Percentiles rank a stretch among this genome's conserved stretches.
Evolutionary conservation across 2,797 vertebrate genomes (phyloP).

Genomic region (Rhinichthys osculus): DNA sequence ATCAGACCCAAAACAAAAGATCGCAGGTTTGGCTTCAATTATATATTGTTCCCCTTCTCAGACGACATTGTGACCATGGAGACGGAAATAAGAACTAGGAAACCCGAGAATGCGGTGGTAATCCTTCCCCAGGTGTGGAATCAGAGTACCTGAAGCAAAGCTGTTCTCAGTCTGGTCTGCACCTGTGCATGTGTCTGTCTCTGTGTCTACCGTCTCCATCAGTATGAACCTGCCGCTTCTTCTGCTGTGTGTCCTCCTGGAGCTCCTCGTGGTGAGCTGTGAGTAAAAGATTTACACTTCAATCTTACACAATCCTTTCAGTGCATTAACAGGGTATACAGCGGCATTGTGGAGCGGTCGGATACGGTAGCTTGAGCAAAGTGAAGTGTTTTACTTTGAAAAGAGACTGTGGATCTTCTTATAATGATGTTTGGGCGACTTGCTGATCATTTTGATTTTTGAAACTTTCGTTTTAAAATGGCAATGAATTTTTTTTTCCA

Average conservation of each 20-base stretch:
- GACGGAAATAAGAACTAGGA: conserved; percentile 82
- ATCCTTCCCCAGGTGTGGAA: conserved; percentile 66
- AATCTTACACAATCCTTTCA: conserved; percentile 33
- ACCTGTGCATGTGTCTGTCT: conserved; percentile 56
- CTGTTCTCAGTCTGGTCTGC: conserved; percentile 54
- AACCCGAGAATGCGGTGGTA: conserved; percentile 77
- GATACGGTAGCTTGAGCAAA: background rate
- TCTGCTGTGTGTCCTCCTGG: conserved; percentile 68
- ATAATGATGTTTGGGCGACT: background rate
- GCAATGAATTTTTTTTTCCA: background rate
- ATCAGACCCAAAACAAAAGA: conserved; percentile 44
- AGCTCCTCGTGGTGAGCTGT: conserved; percentile 72
- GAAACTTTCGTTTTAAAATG: background rate
- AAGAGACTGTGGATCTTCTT: background rate
- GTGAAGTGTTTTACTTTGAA: background rate
- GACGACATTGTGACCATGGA: conserved; percentile 77
- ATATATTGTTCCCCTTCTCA: conserved; percentile 68
- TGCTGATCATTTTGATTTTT: background rate
- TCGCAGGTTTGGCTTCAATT: conserved; percentile 72
- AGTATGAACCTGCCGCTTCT: conserved; percentile 71
- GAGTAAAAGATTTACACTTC: conserved; percentile 66
- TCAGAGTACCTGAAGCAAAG: conserved; percentile 67
- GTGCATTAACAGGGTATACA: background rate
- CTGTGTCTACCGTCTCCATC: background rate
- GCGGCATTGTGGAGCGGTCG: background rate